Evolutionary conservation across 2,888 invertebrate genomes (phyloP).

Genomic region (Sicus ferrugineus): DNA sequence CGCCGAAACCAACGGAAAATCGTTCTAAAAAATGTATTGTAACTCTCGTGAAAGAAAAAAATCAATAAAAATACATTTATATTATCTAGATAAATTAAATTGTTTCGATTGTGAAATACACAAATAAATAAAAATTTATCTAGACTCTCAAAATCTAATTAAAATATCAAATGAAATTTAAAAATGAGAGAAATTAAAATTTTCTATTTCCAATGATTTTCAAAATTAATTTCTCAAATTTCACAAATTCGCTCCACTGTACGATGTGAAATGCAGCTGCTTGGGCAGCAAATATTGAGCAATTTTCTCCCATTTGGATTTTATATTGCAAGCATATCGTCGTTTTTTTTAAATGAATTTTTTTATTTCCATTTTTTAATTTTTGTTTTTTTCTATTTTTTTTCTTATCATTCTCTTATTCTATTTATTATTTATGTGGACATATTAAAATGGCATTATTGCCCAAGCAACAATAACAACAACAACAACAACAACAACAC

Average conservation of each 20-base stretch:
- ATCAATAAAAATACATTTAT: not conserved
- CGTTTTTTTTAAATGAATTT: not conserved
- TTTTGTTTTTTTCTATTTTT: not conserved
- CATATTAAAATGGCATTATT: conserved; percentile 29
- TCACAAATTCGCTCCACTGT: not conserved
- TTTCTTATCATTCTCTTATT: not conserved
- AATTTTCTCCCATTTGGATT: conserved; percentile 15
- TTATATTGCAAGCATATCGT: not conserved
- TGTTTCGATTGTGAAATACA: not conserved
- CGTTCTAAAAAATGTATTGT: too few relatives aligned
- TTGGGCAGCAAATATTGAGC: conserved; percentile 6
- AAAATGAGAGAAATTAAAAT: not conserved
- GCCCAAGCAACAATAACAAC: conserved; percentile 4
- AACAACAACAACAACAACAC: conserved; percentile 14
- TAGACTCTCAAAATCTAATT: too few relatives aligned
- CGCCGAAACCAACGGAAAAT: too few relatives aligned
- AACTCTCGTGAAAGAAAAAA: not conserved
- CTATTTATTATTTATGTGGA: not conserved
- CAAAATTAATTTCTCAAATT: not conserved
- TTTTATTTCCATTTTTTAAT: not conserved
- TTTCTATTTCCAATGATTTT: not conserved
- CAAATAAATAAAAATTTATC: too few relatives aligned
- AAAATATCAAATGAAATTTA: not conserved
- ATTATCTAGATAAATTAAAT: not conserved
- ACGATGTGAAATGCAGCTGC: not conserved